Evolutionary conservation across 1,140 invertebrate species (phyloP).

Genomic region (Pogonomyrmex barbatus): DNA sequence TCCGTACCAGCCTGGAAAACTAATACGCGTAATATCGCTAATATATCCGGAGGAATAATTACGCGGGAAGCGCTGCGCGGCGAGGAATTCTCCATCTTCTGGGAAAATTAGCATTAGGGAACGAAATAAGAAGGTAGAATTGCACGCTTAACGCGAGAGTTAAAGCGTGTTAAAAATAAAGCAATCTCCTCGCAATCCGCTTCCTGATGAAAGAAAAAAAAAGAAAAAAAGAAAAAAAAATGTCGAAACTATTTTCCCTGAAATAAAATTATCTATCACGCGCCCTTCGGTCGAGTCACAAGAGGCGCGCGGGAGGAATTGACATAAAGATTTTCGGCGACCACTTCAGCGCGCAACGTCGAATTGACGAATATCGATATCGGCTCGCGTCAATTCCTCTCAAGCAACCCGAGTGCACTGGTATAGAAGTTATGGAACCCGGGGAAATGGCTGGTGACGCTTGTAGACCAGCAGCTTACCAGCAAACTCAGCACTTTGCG

Average conservation of each 20-base stretch:
- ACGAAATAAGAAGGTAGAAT: background rate
- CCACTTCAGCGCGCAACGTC: constrained; percentile 23
- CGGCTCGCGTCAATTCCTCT: constrained; percentile 44
- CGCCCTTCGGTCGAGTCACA: background rate
- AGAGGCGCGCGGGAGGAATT: background rate
- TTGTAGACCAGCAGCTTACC: background rate
- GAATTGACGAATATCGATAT: constrained; percentile 50
- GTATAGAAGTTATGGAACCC: constrained; percentile 31
- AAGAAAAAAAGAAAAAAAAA: background rate
- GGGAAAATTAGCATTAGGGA: background rate
- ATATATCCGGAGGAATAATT: constrained; percentile 26
- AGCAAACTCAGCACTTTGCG: constrained; percentile 64
- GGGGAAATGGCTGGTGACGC: constrained; percentile 58
- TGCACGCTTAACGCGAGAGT: background rate
- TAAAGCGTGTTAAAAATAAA: too few species aligned
- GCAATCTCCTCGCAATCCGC: too few species aligned
- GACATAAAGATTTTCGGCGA: constrained; percentile 10
- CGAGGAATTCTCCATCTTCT: background rate
- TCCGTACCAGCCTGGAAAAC: constrained; percentile 22
- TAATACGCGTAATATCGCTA: constrained; percentile 13
- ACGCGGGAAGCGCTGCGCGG: background rate
- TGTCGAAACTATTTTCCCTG: background rate
- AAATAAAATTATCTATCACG: background rate
- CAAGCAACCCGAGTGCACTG: background rate
- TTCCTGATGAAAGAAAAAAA: too few species aligned